phyloP scores from a whole-genome alignment of 2,797 vertebrate species.

The Crypturellus tataupa region DNA sequence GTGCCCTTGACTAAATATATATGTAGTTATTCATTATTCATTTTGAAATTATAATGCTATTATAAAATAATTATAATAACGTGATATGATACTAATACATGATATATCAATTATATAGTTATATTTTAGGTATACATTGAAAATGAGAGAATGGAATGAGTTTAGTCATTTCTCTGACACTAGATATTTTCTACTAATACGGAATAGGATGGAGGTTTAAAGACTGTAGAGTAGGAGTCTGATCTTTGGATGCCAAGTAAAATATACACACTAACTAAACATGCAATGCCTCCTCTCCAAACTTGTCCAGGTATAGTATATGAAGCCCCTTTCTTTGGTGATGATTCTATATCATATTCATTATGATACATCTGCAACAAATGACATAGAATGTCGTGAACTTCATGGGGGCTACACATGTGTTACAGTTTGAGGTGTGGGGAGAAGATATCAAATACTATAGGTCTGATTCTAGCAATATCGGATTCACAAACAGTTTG shows the following conservation, averaged over 20 bases:
- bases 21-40: neutral
- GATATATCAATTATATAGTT: neutral
- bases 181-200: neutral
- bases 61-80: neutral
- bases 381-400: neutral
- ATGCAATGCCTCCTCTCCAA: neutral
- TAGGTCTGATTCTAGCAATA: too few relatives aligned
- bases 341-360: neutral
- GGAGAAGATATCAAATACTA: too few relatives aligned
- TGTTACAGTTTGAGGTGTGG: too few relatives aligned
- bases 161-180: neutral
- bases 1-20: neutral
- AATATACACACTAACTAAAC: neutral
- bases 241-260: neutral
- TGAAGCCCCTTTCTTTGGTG: neutral
- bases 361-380: fast-evolving
- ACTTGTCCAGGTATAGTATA: neutral
- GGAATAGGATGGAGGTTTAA: neutral
- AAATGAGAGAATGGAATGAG: neutral
- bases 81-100: neutral
- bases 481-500: too few relatives aligned
- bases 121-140: neutral
- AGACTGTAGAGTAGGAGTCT: neutral
- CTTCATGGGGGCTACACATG: neutral
- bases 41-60: neutral